Evolutionary conservation across 2,113 vertebrate genomes (phyloP), one percentile per base, ranked within the genome.

Genomic region (Eulacestoma nigropectus): DNA sequence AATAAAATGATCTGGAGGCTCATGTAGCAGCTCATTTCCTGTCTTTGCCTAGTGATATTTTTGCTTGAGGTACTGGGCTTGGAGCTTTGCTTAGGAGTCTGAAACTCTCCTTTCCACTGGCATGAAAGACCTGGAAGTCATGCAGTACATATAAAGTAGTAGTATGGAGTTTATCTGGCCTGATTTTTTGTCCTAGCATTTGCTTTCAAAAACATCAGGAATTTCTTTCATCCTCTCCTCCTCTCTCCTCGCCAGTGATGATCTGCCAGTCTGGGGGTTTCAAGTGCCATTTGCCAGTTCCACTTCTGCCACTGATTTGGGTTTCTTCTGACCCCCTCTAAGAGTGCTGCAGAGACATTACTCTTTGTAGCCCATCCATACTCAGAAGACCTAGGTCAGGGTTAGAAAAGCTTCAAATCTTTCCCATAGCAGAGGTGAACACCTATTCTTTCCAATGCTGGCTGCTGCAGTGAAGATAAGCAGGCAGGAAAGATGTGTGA

Each of bases 401-500:
- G 39, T 67, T 81, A 55, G 30, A 80, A 80, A 87, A 83, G 23
- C 82, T 93, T 88, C 64, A 75, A 46, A 64, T 60, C 44, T 70
- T 91, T 50, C 44, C 50, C 30, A 10, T 6, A 75, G 72, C 59
- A 86, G 79, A 88, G 63, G 68, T 74, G 75, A 81, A 32, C 33
- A 53, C 22, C 32, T 85, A 4, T 62, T 87, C 22, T 80, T 85
- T 63, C 32, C 76, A 17, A 5, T n/a, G 35, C 53, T 89, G 86
- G 41, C 72, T 94, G 70, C 59, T 74, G 52, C 11, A 1, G 68
- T 55, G 86, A 70, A 87, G 85, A 95, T 90, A 96, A 95, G 85
- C 55, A 95, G 67, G 42, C 50, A 83, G 69, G 35, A 80, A 81
- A 80, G 47, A 80, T 15, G 15, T 50, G 46, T 47, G 63, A 93